Evolutionary conservation across 2,797 vertebrate genomes (phyloP), one percentile per base, ranked within the genome.

Genomic region (Microctenopoma lineatum): DNA sequence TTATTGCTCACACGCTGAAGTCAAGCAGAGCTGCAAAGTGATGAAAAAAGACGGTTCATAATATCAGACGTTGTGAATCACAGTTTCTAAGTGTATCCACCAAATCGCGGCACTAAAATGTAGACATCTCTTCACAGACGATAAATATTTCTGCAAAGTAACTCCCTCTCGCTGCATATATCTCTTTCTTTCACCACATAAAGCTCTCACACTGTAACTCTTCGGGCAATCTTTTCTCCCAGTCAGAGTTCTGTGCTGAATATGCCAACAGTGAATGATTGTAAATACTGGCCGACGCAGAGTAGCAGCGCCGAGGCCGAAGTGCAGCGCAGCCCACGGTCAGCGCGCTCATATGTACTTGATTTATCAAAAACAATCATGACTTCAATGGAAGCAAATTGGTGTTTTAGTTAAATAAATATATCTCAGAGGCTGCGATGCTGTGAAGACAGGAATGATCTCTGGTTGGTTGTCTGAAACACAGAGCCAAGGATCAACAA

Each of bases 171-270:
- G 54, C 63, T 54, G 59, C 75, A 76, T 77, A 75, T 50, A 73
- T 81, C 65, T 79, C 80, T 82, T 73, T 74, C 65, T 81, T 77
- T 78, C 48, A 73, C 77, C 66, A 86, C 85, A 86, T 84, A 83
- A 84, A 86, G 61, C 79, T 74, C 68, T 80, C 61, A 42, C 55
- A 57, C 78, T 75, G 47, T 80, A 77, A 71, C 73, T 89, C 77
- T 76, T 68, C 46, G 46, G 77, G 75, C 63, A 46, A 44, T 80
- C 3, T 77, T 72, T 70, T 51, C 66, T 68, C 50, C 15, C 45
- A 50, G 72, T 69, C 65, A 60, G 59, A 70, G 15, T 71, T 78
- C 77, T 70, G 54, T 52, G 55, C 27, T 21, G 53, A 60, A 76
- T 80, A 47, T 60, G 59, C 70, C 77, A 75, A 58, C 38, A 45